Base-by-base conservation (phyloP, 35 echinoderm and acorn worm genomes). In the Strongylocentrotus purpuratus region DNA sequence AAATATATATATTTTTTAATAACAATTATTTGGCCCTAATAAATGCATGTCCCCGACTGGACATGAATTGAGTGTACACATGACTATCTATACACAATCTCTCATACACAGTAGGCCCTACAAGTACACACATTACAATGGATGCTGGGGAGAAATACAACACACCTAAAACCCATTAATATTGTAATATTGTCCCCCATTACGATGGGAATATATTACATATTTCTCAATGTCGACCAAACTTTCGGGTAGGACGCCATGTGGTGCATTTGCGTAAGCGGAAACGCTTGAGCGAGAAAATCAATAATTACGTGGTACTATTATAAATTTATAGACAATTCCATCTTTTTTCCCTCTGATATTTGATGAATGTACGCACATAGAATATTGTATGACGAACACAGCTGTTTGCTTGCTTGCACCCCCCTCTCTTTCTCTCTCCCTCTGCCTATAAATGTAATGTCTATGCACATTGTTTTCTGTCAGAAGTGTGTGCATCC, bases 281-380 rank as follows among this genome's bases (percentile, higher is more conserved):
- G 65, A 78, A 78, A 78, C 65, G 20, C 65, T 78, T 78, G 65
- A 78, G 65, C 65, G 28, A 78, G 65, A 78, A 50, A 78, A 78
- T 78, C 65, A 78, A 78, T 78, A 78, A 78, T 78, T 78, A n/a
- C 65, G 65, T 78, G 65, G 65, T 22, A 78, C 22, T 78, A 78
- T n/a, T 70, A 41, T 41, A 41, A 41, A 41, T 41, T 41, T 41
- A 55, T 12, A 0, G 65, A 28, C 65, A 78, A 78, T n/a, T 22
- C 50, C 50, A 55, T 55, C 25, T 5, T 78, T 78, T n/a, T 78
- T 4, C 22, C 11, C 25, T 78, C 65, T n/a, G 7, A 78, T 59
- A 59, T 78, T 78, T 78, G 65, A 78, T 78, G 20, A 78, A 78
- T 6, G 65, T 28, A n/a, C 25, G 65, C 4, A 28, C 28, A 78